Conservation (phyloP, 2,113 vertebrate genomes). For the Peucedramus taeniatus region DNA sequence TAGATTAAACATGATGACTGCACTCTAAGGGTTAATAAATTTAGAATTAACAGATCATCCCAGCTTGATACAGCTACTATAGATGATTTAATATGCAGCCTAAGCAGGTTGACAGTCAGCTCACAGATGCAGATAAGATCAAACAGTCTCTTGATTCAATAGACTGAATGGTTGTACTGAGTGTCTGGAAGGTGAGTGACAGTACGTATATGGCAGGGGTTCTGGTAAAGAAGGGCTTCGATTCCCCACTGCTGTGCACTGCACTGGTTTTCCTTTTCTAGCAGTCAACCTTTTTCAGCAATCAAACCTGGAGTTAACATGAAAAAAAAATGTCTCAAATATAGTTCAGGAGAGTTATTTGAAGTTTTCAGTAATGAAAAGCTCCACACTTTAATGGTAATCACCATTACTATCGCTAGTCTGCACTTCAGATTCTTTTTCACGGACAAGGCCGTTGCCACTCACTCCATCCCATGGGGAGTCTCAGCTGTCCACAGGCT, state of each 20-base stretch:
- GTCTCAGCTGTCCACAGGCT: not conserved
- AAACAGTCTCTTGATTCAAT: conserved; percentile 80
- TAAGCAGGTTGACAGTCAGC: conserved; percentile 81
- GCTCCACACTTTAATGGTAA: conserved; percentile 20
- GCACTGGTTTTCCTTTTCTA: conserved; percentile 60
- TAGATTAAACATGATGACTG: conserved; percentile 79
- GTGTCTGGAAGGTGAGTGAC: conserved; percentile 75
- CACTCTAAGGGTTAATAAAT: conserved; percentile 85
- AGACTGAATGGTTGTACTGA: conserved; percentile 74
- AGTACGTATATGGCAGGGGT: conserved; percentile 65
- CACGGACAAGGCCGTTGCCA: not conserved
- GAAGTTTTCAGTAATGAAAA: conserved; percentile 64
- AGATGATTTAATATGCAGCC: conserved; percentile 83
- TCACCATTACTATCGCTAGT: conserved; percentile 25
- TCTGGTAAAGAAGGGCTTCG: conserved; percentile 56
- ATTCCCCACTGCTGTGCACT: conserved; percentile 62
- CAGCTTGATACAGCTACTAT: conserved; percentile 82
- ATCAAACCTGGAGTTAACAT: conserved; percentile 29
- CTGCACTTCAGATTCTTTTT: conserved; percentile 30
- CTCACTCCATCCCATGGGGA: not conserved
- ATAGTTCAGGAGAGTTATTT: conserved; percentile 56
- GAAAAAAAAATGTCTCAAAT: not conserved
- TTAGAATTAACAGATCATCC: conserved; percentile 84
- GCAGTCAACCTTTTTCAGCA: conserved; percentile 55
- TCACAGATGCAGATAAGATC: conserved; percentile 84